Evolutionary conservation across 2,888 invertebrate species (phyloP), one percentile per base, ranked within the genome.

Genomic region (Punctoribates punctum): DNA sequence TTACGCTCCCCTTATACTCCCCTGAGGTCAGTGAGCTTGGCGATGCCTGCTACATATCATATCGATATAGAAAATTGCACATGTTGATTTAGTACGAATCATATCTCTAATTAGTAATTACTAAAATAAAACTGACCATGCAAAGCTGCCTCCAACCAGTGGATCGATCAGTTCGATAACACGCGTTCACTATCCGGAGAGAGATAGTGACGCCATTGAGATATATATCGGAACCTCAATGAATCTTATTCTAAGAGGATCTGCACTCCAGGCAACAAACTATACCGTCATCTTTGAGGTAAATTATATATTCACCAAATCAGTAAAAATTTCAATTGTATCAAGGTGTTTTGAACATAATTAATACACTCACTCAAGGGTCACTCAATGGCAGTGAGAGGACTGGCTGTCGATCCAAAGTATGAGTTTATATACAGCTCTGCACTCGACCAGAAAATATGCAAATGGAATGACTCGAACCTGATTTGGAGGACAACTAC

Each of bases 391-490:
- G 75, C 77, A 0, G 29, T 77, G 17, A 25, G 77, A 67, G 67
- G 48, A 9, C 57, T 77, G 20, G 38, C 77, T 17, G 23, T 70
- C 6, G 57, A 77, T 34, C 73, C 76, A 4, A 25, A 17, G n/a
- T n/a, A 76, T 13, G 72, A 42, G 0, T 25, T 17, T 20, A 57
- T 77, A 29, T 77, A 77, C 54, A 77, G 38, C 11, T 42, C 46
- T 23, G 72, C 51, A 6, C 48, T 77, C 27, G 77, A 77, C 70
- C 73, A 73, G 23, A 75, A 76, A 54, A 34, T 77, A 15, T 77
- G 75, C 38, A 77, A 77, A 67, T 77, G 77, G 77, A 54, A 48
- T 48, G n/a, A 73, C 13, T n/a, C 20, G 38, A 15, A 15, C 20
- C 42, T 77, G 6, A 38, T 73, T 25, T 77, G 77, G 77, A 73